Conservation (phyloP, 2,888 invertebrate genomes). For the Argyra leucocephala region DNA sequence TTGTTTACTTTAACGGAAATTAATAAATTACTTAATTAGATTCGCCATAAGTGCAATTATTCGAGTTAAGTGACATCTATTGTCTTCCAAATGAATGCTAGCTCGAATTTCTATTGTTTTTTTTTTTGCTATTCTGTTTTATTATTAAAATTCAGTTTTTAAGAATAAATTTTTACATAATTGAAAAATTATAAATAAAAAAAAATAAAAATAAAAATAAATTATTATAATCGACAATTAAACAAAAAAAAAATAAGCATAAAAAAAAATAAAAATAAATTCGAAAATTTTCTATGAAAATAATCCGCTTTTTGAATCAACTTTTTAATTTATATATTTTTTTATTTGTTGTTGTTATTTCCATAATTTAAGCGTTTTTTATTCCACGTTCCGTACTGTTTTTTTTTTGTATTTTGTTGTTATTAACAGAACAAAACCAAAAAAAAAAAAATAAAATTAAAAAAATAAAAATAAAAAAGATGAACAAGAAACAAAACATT, state of each 20-base stretch:
- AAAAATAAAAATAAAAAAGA: not conserved
- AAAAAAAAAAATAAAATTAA: not conserved
- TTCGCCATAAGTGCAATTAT: not conserved
- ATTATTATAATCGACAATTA: slow-evolving; percentile 6
- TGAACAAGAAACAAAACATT: not conserved
- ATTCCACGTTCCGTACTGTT: not conserved
- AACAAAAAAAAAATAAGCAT: not conserved
- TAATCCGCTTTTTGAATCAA: not conserved
- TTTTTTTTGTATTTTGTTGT: not conserved
- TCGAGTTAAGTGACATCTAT: not conserved
- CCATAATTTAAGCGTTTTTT: not conserved
- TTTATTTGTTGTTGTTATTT: not conserved
- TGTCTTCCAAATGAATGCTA: not conserved
- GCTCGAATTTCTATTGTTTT: not conserved
- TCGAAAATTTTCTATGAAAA: not conserved
- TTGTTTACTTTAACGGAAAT: not conserved
- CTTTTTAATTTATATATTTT: not conserved
- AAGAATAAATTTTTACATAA: not conserved
- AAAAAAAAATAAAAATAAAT: not conserved
- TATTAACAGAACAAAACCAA: not conserved
- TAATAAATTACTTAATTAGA: not conserved
- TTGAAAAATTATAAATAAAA: not conserved
- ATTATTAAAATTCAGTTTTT: not conserved
- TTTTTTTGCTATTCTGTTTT: not conserved
- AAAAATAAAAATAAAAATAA: not conserved